A percentile compares a stretch with the other conserved stretches of the same genome.
phyloP scores from a whole-genome alignment of 2,113 vertebrate genomes.

The Paedocypris sp. region DNA sequence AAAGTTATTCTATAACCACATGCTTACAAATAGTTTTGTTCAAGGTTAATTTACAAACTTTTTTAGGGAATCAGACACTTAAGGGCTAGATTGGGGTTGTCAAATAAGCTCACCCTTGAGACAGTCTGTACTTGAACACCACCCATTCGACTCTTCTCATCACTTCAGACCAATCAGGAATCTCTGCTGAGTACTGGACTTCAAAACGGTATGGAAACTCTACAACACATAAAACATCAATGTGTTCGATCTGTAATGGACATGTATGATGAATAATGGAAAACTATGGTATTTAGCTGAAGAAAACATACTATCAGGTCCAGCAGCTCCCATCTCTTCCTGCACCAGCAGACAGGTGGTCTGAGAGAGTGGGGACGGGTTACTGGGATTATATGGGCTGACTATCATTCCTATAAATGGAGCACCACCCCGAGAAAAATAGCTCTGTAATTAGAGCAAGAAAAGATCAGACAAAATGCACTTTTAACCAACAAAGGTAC shows the following conservation, averaged over 20 bases:
- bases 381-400: conserved; percentile 87
- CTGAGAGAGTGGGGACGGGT: conserved; percentile 84
- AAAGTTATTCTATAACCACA: no score
- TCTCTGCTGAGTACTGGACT: conserved; percentile 70
- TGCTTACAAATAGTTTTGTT: no score
- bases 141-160: conserved; percentile 89
- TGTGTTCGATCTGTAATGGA: no score
- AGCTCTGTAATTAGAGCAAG: conserved; percentile 63
- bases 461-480: background rate
- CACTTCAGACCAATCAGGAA: conserved; percentile 78
- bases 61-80: no score
- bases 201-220: conserved; percentile 92
- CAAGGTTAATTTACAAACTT: no score
- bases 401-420: conserved; percentile 97
- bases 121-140: conserved; percentile 78
- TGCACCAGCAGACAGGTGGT: conserved; percentile 87
- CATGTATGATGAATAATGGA: no score
- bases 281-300: no score
- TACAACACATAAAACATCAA: conserved; percentile 39
- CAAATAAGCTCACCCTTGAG: conserved; percentile 62
- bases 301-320: conserved; percentile 79
- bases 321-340: conserved; percentile 68
- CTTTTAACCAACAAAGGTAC: background rate
- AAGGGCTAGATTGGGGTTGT: no score
- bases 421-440: conserved; percentile 92